These are phyloP conservation scores for Chamaea fasciata DNA, from an alignment of 2,113 vertebrate species.

Conservation along the genomic window DNA sequence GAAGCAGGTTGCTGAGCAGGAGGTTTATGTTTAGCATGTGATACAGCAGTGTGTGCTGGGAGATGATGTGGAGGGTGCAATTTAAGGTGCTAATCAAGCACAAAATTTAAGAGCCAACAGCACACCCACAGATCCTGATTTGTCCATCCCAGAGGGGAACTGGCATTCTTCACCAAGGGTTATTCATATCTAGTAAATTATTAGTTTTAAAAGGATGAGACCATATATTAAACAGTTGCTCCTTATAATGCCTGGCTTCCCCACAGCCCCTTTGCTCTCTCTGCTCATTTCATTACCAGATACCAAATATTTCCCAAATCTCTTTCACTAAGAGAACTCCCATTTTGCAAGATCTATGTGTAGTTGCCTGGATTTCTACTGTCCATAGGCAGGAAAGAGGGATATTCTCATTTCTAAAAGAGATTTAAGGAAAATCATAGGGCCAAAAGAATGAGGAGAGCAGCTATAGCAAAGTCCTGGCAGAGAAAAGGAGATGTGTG, in stretches of 20 bases:
- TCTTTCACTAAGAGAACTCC: neutral
- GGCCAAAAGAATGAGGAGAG: neutral
- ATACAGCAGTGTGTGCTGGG: neutral
- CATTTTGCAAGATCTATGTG: neutral
- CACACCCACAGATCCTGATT: neutral
- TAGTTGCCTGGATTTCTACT: neutral
- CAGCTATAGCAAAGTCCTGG: accelerated
- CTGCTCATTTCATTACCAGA: neutral
- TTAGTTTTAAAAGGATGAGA: neutral
- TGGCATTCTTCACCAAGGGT: neutral
- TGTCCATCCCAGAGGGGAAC: neutral
- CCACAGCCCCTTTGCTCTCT: neutral
- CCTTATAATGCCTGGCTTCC: neutral
- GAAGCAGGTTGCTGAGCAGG: neutral
- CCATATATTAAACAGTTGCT: neutral
- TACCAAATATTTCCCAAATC: neutral
- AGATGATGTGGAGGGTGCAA: neutral
- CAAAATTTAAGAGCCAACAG: neutral
- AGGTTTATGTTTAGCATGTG: neutral
- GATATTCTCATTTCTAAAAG: neutral
- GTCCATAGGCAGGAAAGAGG: neutral
- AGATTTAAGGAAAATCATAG: neutral
- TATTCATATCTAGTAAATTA: neutral
- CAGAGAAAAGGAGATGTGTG: neutral
- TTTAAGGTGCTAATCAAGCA: neutral